Conservation (phyloP, 2,888 invertebrate species). For the Drosophila setosimentum region DNA sequence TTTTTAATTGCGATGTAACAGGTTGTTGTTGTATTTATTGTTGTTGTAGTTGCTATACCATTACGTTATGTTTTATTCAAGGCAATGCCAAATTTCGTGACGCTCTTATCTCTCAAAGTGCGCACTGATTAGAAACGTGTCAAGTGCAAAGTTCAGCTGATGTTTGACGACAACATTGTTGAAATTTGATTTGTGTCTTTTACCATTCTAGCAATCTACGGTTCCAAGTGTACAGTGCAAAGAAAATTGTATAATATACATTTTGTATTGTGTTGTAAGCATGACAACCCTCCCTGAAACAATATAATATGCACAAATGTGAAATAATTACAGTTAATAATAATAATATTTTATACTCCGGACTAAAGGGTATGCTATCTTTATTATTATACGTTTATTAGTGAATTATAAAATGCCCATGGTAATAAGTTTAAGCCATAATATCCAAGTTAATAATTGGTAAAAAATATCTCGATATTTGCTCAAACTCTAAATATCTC, state of each 20-base stretch:
- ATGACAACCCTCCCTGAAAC: background rate
- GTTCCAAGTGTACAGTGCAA: slow-evolving; percentile 37
- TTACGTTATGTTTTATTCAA: slow-evolving; percentile 12
- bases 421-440: background rate
- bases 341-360: slow-evolving; percentile 6
- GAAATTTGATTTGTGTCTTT: background rate
- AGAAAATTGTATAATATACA: slow-evolving; percentile 12
- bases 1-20: slow-evolving; percentile 59
- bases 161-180: slow-evolving; percentile 12
- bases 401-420: background rate
- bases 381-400: background rate
- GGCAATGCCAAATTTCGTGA: slow-evolving; percentile 33
- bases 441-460: background rate
- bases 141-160: slow-evolving; percentile 38
- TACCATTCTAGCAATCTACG: slow-evolving; percentile 27
- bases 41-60: slow-evolving; percentile 8
- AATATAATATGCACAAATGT: background rate
- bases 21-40: slow-evolving; percentile 5
- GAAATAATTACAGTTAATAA: slow-evolving; percentile 12
- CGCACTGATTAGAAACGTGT: slow-evolving; percentile 30
- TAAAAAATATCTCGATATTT: background rate
- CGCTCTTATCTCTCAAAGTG: slow-evolving; percentile 35
- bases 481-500: background rate
- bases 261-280: background rate
- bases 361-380: background rate